These are phyloP conservation scores for Crioceris asparagi DNA, from an alignment of 2,888 invertebrate species.

Conservation along the genomic window DNA sequence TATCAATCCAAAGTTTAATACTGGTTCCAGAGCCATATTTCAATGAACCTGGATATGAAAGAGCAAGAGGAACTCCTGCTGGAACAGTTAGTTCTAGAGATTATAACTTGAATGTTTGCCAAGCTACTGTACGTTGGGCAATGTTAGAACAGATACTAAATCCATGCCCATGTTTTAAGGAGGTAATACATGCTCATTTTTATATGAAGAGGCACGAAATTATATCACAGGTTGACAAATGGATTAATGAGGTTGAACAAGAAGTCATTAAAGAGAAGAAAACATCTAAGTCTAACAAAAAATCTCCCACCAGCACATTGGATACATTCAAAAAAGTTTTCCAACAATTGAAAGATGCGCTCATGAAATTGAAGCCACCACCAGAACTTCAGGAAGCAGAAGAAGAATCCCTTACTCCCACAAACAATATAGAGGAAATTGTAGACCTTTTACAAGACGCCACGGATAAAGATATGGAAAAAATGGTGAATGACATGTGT, in stretches of 20 bases:
- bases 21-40: slow-evolving; percentile 89
- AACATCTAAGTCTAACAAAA: slow-evolving; percentile 51
- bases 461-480: slow-evolving; percentile 66
- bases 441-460: slow-evolving; percentile 34
- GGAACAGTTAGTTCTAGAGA: slow-evolving; percentile 85
- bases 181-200: slow-evolving; percentile 89
- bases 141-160: slow-evolving; percentile 88
- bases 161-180: slow-evolving; percentile 85
- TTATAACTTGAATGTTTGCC: slow-evolving; percentile 91
- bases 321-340: slow-evolving; percentile 36
- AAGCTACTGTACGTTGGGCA: slow-evolving; percentile 91
- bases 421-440: slow-evolving; percentile 24
- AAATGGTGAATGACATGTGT: slow-evolving; percentile 58
- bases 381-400: slow-evolving; percentile 40
- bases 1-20: slow-evolving; percentile 87
- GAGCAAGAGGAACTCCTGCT: slow-evolving; percentile 72
- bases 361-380: slow-evolving; percentile 72
- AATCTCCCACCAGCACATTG: slow-evolving; percentile 32
- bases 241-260: slow-evolving; percentile 81
- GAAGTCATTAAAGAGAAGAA: slow-evolving; percentile 51
- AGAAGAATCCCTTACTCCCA: slow-evolving; percentile 26
- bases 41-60: slow-evolving; percentile 82
- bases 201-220: slow-evolving; percentile 90
- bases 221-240: slow-evolving; percentile 75
- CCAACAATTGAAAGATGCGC: slow-evolving; percentile 69